Percentiles rank a stretch among this genome's conserved stretches.
Evolutionary conservation across 2,797 vertebrate genomes (phyloP).

Genomic region (Characodon lateralis): DNA sequence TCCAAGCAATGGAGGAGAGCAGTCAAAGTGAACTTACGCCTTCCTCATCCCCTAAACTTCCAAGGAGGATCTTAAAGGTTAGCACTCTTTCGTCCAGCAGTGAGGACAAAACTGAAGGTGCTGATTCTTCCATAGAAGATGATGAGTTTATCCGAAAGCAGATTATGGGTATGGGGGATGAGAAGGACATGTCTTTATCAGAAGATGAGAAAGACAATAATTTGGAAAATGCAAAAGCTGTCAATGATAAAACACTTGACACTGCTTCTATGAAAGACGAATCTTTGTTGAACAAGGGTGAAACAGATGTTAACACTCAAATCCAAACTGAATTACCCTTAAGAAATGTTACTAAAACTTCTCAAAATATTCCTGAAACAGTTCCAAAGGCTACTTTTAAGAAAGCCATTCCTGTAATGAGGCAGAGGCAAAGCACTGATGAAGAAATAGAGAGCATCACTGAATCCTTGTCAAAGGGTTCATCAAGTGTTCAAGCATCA

Average conservation of each 20-base stretch:
- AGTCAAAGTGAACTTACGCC: conserved; percentile 91
- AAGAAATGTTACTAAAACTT: conserved; percentile 75
- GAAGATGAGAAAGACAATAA: conserved; percentile 87
- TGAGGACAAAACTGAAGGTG: conserved; percentile 91
- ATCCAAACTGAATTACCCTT: conserved; percentile 73
- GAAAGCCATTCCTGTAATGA: conserved; percentile 66
- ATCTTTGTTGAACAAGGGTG: conserved; percentile 75
- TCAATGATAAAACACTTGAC: conserved; percentile 75
- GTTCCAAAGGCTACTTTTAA: conserved; percentile 50
- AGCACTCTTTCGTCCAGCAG: conserved; percentile 88
- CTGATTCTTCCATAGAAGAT: conserved; percentile 90
- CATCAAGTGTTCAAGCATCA: conserved; percentile 93
- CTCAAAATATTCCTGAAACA: conserved; percentile 68
- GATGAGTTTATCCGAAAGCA: conserved; percentile 94
- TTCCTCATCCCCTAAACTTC: conserved; percentile 84
- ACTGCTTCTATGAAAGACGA: conserved; percentile 72
- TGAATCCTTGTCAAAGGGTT: conserved; percentile 93
- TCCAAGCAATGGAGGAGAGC: conserved; percentile 84
- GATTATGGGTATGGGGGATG: conserved; percentile 92
- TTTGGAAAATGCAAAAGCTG: conserved; percentile 77
- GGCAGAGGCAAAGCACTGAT: conserved; percentile 75
- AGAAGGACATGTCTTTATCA: conserved; percentile 88
- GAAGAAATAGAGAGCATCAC: conserved; percentile 93
- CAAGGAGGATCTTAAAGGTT: conserved; percentile 81
- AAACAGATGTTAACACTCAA: conserved; percentile 77